These are phyloP conservation scores for Moxostoma hubbsi DNA, from an alignment of 2,797 vertebrate genomes.

Conservation along the genomic window DNA sequence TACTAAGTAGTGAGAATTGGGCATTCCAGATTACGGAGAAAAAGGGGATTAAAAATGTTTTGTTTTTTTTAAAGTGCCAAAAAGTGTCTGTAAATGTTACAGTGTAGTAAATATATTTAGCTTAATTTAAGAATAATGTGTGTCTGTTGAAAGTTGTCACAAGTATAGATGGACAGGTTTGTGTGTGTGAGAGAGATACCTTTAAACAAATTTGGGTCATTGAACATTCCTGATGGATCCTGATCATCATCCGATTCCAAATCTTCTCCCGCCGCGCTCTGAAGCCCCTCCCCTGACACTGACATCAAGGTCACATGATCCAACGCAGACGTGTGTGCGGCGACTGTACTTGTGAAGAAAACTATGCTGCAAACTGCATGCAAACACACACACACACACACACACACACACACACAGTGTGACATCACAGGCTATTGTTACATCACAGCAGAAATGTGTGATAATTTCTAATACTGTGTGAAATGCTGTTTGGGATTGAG, in stretches of 20 bases:
- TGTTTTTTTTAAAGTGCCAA: neutral
- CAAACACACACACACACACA: slow-evolving; percentile 14
- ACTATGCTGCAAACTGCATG: slow-evolving; percentile 51
- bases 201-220: slow-evolving; percentile 11
- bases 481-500: neutral
- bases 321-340: slow-evolving; percentile 59
- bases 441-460: neutral
- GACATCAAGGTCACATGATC: slow-evolving; percentile 63
- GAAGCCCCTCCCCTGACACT: slow-evolving; percentile 71
- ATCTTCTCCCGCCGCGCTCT: slow-evolving; percentile 59
- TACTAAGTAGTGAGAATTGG: too few relatives aligned
- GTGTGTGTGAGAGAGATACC: neutral
- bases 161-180: slow-evolving; percentile 2
- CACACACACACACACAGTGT: slow-evolving; percentile 20
- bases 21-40: too few relatives aligned
- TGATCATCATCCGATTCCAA: slow-evolving; percentile 65
- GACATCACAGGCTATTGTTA: slow-evolving; percentile 1
- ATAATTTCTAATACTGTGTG: neutral
- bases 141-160: slow-evolving; percentile 72
- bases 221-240: slow-evolving; percentile 62
- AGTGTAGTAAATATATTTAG: neutral
- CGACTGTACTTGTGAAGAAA: slow-evolving; percentile 60
- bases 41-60: too few relatives aligned
- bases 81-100: neutral
- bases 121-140: neutral